Evolutionary conservation across 2,888 invertebrate genomes (phyloP).

Genomic region (Lithophane socia): DNA sequence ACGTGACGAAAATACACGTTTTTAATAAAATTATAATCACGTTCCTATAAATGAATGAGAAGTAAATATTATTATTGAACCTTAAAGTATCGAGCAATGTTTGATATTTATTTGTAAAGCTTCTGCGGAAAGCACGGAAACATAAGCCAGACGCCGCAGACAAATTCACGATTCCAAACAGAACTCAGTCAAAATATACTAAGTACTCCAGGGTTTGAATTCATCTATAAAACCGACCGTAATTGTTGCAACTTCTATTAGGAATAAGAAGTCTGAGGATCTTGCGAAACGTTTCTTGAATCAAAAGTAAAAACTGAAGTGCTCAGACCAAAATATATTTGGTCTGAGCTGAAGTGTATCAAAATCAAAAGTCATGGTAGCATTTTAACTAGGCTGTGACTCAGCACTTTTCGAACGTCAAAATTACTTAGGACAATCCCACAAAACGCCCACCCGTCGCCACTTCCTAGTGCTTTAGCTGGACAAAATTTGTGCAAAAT

Average conservation of each 20-base stretch:
- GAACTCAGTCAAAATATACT: constrained; percentile 4
- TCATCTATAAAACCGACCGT: neutral
- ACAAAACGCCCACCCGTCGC: too few species aligned
- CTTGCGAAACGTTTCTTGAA: neutral
- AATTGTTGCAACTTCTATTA: neutral
- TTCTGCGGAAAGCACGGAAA: constrained; percentile 41
- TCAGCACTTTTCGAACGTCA: too few species aligned
- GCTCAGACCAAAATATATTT: too few species aligned
- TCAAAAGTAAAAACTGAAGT: too few species aligned
- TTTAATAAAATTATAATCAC: constrained; percentile 27
- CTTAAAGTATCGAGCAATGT: constrained; percentile 23
- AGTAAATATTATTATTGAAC: constrained; percentile 46
- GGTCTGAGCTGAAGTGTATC: too few species aligned
- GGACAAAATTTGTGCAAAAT: too few species aligned
- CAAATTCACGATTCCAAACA: constrained; percentile 36
- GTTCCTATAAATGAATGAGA: constrained; percentile 9
- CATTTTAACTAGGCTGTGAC: too few species aligned
- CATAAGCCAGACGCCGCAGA: constrained; percentile 42
- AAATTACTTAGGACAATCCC: too few species aligned
- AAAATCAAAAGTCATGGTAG: too few species aligned
- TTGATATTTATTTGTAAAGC: constrained; percentile 30
- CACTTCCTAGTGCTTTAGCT: too few species aligned
- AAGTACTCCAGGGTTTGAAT: constrained; percentile 7
- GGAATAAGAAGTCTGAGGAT: neutral
- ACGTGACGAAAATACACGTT: constrained; percentile 39